Conservation (phyloP, 2,888 invertebrate genomes). For the Ctenicera cuprea region DNA sequence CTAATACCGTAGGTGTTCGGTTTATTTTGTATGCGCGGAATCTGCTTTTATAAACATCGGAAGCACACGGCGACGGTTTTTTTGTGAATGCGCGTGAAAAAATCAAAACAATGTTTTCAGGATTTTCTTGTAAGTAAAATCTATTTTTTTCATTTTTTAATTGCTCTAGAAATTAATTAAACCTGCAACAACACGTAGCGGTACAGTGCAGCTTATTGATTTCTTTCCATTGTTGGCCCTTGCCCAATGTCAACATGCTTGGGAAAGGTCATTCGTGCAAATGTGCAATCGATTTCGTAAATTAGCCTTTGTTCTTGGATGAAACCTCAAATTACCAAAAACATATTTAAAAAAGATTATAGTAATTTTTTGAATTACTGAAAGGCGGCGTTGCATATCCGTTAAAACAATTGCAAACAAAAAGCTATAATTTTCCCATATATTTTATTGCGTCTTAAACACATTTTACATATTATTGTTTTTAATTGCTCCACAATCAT, state of each 20-base stretch:
- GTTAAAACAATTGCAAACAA: neutral
- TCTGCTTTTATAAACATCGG: neutral
- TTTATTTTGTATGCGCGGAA: slow-evolving; percentile 9
- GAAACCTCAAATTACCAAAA: neutral
- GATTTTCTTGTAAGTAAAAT: slow-evolving; percentile 46
- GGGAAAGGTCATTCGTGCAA: slow-evolving; percentile 16
- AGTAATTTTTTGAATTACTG: neutral
- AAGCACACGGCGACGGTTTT: neutral
- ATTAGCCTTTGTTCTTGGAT: neutral
- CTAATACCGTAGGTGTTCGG: neutral
- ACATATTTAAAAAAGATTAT: neutral
- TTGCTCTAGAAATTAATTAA: neutral
- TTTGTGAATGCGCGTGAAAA: slow-evolving; percentile 2
- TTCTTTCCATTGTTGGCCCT: slow-evolving; percentile 7
- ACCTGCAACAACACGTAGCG: neutral
- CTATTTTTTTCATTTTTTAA: neutral
- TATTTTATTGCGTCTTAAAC: too few relatives aligned
- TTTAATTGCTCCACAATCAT: too few relatives aligned
- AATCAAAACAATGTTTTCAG: slow-evolving; percentile 39
- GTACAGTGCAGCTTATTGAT: slow-evolving; percentile 10
- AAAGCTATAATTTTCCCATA: too few relatives aligned
- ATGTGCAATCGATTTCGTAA: slow-evolving; percentile 5
- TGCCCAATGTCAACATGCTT: neutral
- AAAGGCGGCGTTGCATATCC: neutral
- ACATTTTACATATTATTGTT: too few relatives aligned